A percentile compares a stretch with the other conserved stretches of the same genome.
Evolutionary conservation across 2,113 vertebrate species (phyloP).

Genomic region (Lipotes vexillifer): DNA sequence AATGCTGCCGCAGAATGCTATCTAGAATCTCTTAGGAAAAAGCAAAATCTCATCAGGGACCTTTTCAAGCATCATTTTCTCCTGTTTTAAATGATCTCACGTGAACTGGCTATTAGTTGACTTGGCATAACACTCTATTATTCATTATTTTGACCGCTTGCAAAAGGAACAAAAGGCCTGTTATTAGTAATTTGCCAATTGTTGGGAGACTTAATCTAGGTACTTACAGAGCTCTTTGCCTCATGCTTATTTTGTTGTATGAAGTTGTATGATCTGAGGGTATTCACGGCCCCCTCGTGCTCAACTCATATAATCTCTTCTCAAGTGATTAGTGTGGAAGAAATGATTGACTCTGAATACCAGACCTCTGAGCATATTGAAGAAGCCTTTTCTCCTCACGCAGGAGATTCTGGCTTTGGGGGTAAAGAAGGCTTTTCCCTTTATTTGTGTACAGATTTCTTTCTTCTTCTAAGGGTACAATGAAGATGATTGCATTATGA

Average conservation of each 20-base stretch:
- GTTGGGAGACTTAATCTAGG: slow-evolving; percentile 36
- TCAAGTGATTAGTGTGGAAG: slow-evolving; percentile 10
- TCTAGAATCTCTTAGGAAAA: slow-evolving; percentile 60
- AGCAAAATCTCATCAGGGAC: slow-evolving; percentile 64
- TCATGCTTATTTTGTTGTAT: slow-evolving; percentile 61
- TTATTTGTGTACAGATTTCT: not conserved
- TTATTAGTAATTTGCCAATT: slow-evolving; percentile 52
- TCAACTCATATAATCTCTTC: slow-evolving; percentile 14
- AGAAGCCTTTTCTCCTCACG: not conserved
- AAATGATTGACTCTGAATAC: not conserved
- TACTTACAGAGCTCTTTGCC: slow-evolving; percentile 31
- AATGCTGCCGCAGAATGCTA: slow-evolving; percentile 55
- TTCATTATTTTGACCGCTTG: slow-evolving; percentile 46
- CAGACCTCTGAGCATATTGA: not conserved
- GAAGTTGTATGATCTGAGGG: slow-evolving; percentile 27
- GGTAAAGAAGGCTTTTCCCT: not conserved
- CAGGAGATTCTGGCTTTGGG: not conserved
- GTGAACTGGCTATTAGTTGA: slow-evolving; percentile 49
- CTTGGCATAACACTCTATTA: slow-evolving; percentile 46
- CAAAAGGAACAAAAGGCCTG: slow-evolving; percentile 47
- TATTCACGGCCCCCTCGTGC: slow-evolving; percentile 13
- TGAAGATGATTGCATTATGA: not conserved
- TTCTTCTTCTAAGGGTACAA: not conserved
- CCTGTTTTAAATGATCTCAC: slow-evolving; percentile 58
- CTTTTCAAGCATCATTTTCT: slow-evolving; percentile 66